phyloP scores from a whole-genome alignment of 1,140 invertebrate genomes.

The Liolophura sinensis region DNA sequence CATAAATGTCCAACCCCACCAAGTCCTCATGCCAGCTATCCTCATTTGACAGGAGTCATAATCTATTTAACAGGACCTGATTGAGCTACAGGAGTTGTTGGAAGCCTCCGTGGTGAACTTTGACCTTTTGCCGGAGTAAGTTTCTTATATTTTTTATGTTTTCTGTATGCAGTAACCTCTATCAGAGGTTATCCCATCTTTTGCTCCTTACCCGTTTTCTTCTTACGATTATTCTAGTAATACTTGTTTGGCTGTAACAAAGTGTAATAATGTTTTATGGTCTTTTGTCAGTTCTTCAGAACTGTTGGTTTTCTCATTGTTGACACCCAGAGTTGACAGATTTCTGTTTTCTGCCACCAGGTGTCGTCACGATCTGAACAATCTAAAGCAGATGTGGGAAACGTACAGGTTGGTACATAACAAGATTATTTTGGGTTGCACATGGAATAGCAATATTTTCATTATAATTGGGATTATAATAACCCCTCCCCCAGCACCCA shows the following conservation, averaged over 20 bases:
- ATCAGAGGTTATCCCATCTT: no score
- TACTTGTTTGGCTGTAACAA: no score
- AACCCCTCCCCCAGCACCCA: no score
- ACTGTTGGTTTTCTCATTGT: background rate
- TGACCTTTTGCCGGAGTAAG: constrained; percentile 51
- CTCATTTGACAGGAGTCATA: background rate
- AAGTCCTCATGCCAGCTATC: background rate
- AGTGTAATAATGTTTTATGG: background rate
- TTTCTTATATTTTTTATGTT: constrained; percentile 3
- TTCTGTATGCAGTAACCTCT: background rate
- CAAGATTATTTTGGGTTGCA: no score
- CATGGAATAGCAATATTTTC: no score
- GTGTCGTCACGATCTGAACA: constrained; percentile 50
- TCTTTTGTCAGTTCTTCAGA: constrained; percentile 1
- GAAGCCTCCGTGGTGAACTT: constrained; percentile 57
- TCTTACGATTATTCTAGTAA: no score
- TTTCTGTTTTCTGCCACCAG: constrained; percentile 19
- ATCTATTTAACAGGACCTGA: constrained; percentile 43
- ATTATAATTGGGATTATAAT: no score
- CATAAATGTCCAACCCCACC: background rate
- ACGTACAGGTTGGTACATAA: constrained; percentile 41
- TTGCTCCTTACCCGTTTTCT: no score
- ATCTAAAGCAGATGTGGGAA: constrained; percentile 57
- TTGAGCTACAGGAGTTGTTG: constrained; percentile 57
- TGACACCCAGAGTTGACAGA: constrained; percentile 47